phyloP scores from a whole-genome alignment of 2,113 vertebrate species.

The Otolemur garnettii region DNA sequence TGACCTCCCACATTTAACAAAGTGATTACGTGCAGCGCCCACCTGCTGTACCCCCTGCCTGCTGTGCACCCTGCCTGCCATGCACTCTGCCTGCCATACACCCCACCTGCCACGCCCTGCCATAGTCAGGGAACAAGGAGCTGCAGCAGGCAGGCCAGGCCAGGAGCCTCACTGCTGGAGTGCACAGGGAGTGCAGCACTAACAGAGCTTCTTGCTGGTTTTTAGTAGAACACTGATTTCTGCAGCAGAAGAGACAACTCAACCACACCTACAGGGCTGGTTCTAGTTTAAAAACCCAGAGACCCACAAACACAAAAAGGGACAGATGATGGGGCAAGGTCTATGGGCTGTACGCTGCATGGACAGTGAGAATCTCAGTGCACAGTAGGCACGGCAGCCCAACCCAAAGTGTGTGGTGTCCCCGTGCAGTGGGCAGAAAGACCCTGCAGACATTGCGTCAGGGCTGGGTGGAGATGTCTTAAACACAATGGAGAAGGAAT shows the following conservation, averaged over 20 bases:
- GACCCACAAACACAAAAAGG: accelerated
- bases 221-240: background rate
- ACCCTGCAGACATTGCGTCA: background rate
- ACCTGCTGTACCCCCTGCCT: background rate
- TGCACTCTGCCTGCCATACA: no score
- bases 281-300: background rate
- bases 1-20: no score
- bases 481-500: background rate
- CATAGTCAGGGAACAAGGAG: no score
- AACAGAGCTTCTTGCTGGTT: background rate
- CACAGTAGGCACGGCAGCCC: background rate
- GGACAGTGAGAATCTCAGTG: background rate
- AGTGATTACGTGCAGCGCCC: no score
- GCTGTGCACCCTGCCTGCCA: no score
- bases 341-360: background rate
- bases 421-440: background rate
- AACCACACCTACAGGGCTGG: no score
- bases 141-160: no score
- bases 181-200: background rate
- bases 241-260: background rate
- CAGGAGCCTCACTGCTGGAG: background rate
- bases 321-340: background rate
- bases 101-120: no score
- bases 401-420: background rate
- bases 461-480: background rate